A percentile compares a stretch with the other conserved stretches of the same genome.
Evolutionary conservation across 2,113 vertebrate genomes (phyloP).

Genomic region (Anarrhichthys ocellatus): DNA sequence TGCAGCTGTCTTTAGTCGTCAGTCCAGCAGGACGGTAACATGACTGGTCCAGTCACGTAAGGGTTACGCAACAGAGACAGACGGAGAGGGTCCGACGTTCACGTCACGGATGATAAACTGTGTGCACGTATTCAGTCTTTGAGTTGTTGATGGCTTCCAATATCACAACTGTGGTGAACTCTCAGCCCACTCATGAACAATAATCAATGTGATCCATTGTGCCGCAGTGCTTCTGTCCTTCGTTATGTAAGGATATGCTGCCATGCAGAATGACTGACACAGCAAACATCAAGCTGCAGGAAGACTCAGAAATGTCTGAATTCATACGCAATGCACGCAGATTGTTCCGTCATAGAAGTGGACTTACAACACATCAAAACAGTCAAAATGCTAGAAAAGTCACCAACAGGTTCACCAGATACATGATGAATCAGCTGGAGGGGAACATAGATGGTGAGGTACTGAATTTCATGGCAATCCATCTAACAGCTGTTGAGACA

Average conservation of each 20-base stretch:
- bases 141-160: background rate
- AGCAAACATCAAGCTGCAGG: background rate
- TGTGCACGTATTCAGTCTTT: background rate
- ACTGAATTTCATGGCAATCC: background rate
- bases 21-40: background rate
- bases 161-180: background rate
- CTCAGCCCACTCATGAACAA: background rate
- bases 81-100: background rate
- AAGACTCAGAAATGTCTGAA: background rate
- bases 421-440: background rate
- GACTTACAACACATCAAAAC: background rate
- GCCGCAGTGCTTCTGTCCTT: background rate
- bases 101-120: background rate
- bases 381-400: background rate
- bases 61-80: background rate
- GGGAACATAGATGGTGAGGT: background rate
- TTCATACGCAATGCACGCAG: background rate
- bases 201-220: background rate
- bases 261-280: background rate
- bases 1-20: conserved; percentile 35
- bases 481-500: background rate
- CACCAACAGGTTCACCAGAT: background rate
- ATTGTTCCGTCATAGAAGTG: background rate
- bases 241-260: background rate
- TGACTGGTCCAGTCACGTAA: too few species aligned